phyloP scores from a whole-genome alignment of 2,888 invertebrate species.

The Archaeoteleia sp. region DNA sequence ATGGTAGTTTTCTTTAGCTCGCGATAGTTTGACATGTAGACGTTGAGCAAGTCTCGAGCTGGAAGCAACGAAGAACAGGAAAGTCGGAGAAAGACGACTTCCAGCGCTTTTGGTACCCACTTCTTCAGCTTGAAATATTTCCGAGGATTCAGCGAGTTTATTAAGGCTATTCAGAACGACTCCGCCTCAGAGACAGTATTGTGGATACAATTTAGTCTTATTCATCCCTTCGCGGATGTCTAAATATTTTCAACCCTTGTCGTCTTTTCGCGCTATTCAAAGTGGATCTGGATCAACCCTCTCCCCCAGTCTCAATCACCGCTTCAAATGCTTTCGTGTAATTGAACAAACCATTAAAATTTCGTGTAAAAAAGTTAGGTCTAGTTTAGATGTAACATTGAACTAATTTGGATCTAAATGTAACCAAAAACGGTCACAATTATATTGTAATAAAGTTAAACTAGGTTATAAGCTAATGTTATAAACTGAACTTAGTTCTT shows the following conservation, averaged over 20 bases:
- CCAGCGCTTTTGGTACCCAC: slow-evolving; percentile 60
- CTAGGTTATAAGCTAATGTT: no score
- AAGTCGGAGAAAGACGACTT: slow-evolving; percentile 58
- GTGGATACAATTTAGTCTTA: slow-evolving; percentile 80
- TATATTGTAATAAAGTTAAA: no score
- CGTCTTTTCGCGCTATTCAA: slow-evolving; percentile 42
- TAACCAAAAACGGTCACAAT: no score
- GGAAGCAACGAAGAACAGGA: slow-evolving; percentile 16
- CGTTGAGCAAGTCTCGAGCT: slow-evolving; percentile 37
- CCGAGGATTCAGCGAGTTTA: slow-evolving; percentile 74
- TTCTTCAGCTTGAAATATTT: slow-evolving; percentile 71
- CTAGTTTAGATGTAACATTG: no score
- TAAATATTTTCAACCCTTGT: slow-evolving; percentile 73
- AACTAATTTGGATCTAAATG: no score
- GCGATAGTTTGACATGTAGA: slow-evolving; percentile 56
- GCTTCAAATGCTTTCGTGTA: neutral
- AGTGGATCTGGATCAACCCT: slow-evolving; percentile 39
- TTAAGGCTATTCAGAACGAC: slow-evolving; percentile 79
- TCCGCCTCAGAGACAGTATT: slow-evolving; percentile 78
- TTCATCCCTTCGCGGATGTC: slow-evolving; percentile 75
- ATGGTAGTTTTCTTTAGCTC: slow-evolving; percentile 13
- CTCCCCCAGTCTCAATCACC: slow-evolving; percentile 1
- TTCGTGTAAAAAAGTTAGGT: no score
- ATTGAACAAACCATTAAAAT: slow-evolving; percentile 39
- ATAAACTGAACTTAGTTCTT: no score